These are phyloP conservation scores for Xestia sexstrigata DNA, from an alignment of 2,888 invertebrate species.

Conservation along the genomic window DNA sequence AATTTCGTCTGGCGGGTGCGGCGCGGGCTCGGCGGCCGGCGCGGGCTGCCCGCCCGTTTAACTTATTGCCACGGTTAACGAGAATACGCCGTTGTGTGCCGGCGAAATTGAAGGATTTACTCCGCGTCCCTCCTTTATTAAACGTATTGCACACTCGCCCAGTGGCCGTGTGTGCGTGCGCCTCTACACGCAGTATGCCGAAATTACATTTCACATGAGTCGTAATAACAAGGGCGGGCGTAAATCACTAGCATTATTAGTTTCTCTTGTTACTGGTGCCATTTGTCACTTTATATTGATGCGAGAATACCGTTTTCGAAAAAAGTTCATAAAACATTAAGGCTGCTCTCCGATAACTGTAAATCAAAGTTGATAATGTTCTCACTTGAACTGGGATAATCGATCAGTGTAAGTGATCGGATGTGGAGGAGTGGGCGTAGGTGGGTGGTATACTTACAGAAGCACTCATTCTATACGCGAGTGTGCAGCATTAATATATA, in stretches of 20 bases:
- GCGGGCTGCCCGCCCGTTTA: slow-evolving; percentile 85
- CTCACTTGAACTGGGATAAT: slow-evolving; percentile 50
- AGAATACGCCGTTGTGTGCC: slow-evolving; percentile 90
- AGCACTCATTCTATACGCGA: slow-evolving; percentile 18
- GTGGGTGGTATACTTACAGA: slow-evolving; percentile 39
- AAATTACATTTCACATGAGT: slow-evolving; percentile 91
- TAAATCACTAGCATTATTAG: slow-evolving; percentile 90
- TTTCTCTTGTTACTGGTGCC: slow-evolving; percentile 87
- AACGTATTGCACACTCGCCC: slow-evolving; percentile 88
- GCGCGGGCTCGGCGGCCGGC: slow-evolving; percentile 72
- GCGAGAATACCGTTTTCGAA: slow-evolving; percentile 73
- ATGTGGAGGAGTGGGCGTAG: slow-evolving; percentile 14
- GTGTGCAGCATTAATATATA: slow-evolving; percentile 13
- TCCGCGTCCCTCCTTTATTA: slow-evolving; percentile 91
- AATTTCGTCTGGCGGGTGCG: slow-evolving; percentile 82
- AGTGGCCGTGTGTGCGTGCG: slow-evolving; percentile 78
- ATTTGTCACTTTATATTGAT: slow-evolving; percentile 88
- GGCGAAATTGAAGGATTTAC: slow-evolving; percentile 91
- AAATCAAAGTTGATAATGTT: slow-evolving; percentile 62
- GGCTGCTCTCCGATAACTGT: slow-evolving; percentile 53
- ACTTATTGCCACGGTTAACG: slow-evolving; percentile 91
- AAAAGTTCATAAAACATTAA: slow-evolving; percentile 65
- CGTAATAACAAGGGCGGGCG: slow-evolving; percentile 90
- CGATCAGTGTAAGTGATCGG: slow-evolving; percentile 52
- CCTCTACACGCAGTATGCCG: slow-evolving; percentile 86